phyloP scores from a whole-genome alignment of 1,140 invertebrate genomes.

The Sipha flava region DNA sequence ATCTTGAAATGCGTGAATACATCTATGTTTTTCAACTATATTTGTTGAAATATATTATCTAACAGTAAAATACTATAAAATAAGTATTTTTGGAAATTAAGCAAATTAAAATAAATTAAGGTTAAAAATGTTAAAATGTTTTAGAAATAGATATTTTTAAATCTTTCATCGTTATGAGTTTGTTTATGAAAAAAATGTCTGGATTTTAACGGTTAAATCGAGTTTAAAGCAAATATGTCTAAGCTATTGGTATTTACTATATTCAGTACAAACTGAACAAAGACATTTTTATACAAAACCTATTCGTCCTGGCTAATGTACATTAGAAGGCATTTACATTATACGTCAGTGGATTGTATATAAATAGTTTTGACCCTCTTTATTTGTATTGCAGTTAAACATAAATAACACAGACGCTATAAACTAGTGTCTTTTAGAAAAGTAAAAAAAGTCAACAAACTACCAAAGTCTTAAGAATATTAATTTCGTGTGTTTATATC shows the following conservation, averaged over 20 bases:
- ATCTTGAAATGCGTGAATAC: no score
- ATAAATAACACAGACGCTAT: conserved; percentile 15
- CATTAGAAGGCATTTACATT: neutral
- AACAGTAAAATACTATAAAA: no score
- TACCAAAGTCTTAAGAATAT: neutral
- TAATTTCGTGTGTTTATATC: no score
- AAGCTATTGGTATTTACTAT: neutral
- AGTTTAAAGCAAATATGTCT: neutral
- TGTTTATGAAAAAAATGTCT: neutral
- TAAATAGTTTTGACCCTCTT: conserved; percentile 30
- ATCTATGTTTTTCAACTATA: no score
- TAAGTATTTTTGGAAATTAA: no score
- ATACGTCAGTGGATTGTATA: conserved; percentile 1
- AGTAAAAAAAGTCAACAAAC: neutral
- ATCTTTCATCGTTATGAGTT: neutral
- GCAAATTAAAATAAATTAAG: neutral
- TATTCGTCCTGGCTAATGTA: conserved; percentile 17
- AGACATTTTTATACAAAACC: neutral
- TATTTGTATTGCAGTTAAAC: neutral
- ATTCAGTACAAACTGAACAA: neutral
- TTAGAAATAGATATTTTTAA: neutral
- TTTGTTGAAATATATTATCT: no score
- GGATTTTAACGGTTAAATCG: neutral
- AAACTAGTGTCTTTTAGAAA: neutral
- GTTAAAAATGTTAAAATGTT: neutral